phyloP scores from a whole-genome alignment of 1,140 invertebrate species.

The Diplogasteroides magnus region DNA sequence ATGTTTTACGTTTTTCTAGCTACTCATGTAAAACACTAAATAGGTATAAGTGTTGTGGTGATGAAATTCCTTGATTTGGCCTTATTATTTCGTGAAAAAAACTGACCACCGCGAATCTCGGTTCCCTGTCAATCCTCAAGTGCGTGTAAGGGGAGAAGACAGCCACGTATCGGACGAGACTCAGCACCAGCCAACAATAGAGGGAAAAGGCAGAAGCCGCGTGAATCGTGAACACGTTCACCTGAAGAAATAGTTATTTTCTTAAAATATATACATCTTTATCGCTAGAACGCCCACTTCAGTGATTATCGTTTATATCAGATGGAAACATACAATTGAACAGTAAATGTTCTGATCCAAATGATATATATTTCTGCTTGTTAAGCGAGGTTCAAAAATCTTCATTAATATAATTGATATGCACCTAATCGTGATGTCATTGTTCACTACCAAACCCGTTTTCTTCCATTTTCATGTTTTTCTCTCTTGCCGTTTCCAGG shows the following conservation, averaged over 20 bases:
- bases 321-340: too few species aligned
- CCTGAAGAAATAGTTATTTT: slow-evolving; percentile 26
- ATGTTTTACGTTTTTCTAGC: neutral
- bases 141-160: slow-evolving; percentile 35
- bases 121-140: slow-evolving; percentile 28
- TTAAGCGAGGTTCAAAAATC: too few species aligned
- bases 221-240: slow-evolving; percentile 34
- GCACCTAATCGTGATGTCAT: too few species aligned
- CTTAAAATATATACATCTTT: too few species aligned
- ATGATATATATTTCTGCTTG: too few species aligned
- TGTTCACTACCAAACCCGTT: too few species aligned
- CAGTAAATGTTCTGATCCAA: too few species aligned
- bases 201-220: slow-evolving; percentile 31
- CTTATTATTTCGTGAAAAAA: neutral
- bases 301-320: too few species aligned
- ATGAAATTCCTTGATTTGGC: neutral
- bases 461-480: too few species aligned
- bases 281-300: too few species aligned
- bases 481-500: too few species aligned
- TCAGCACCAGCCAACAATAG: slow-evolving; percentile 35
- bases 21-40: neutral
- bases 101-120: slow-evolving; percentile 28
- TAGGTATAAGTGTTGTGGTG: neutral
- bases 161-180: slow-evolving; percentile 34
- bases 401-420: too few species aligned